Percentiles rank a stretch among this genome's conserved stretches.
These are phyloP conservation scores for Lacanobia oleracea DNA, from an alignment of 2,888 invertebrate species.

Conservation along the genomic window DNA sequence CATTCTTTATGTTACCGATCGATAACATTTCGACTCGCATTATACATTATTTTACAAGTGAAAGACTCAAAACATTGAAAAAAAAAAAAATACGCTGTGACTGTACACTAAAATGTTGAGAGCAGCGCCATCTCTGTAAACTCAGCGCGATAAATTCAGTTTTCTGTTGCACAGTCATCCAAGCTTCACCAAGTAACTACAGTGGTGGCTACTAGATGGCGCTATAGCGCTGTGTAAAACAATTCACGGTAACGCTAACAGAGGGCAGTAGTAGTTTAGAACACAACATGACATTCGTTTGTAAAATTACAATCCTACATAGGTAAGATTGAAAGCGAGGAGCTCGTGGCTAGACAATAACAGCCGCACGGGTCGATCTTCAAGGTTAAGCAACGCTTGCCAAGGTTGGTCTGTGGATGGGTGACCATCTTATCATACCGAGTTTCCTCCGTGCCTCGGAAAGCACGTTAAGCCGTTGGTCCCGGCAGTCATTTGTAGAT, in stretches of 20 bases:
- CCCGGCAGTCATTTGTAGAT: too few relatives aligned
- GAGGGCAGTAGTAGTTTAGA: slow-evolving; percentile 59
- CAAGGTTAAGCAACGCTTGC: too few relatives aligned
- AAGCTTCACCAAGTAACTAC: slow-evolving; percentile 12
- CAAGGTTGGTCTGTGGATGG: too few relatives aligned
- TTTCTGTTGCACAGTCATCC: not conserved
- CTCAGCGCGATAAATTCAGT: not conserved
- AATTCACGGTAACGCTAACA: slow-evolving; percentile 27
- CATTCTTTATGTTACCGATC: not conserved
- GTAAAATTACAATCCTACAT: not conserved
- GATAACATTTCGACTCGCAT: not conserved
- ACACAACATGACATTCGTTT: not conserved
- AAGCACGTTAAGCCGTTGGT: too few relatives aligned
- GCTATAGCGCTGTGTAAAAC: not conserved
- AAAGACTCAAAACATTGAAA: not conserved
- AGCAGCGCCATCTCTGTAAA: slow-evolving; percentile 62
- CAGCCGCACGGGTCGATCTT: too few relatives aligned
- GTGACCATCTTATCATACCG: too few relatives aligned
- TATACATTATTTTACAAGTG: not conserved
- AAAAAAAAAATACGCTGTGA: not conserved
- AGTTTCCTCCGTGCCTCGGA: too few relatives aligned
- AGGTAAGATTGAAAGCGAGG: too few relatives aligned
- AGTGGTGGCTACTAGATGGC: slow-evolving; percentile 54
- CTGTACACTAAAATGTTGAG: too few relatives aligned
- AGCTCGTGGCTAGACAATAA: too few relatives aligned